Evolutionary conservation across 2,113 vertebrate species (phyloP), one percentile per base, ranked within the genome.

Genomic region (Ardeotis arabs): DNA sequence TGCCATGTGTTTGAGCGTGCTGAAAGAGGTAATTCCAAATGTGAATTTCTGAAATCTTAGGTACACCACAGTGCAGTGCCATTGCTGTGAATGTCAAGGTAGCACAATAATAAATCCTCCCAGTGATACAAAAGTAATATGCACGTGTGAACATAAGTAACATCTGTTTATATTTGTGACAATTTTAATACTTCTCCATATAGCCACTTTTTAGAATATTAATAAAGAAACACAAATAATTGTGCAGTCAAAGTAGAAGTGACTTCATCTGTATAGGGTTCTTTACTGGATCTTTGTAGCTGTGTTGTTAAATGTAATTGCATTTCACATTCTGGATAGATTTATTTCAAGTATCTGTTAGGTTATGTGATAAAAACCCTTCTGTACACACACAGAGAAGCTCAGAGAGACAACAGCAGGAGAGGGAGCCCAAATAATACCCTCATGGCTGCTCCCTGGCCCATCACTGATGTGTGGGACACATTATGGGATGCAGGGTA

Each of bases 81-180:
- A 27, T 41, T 77, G 55, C 50, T 77, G 50, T 55, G 83, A 35
- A 33, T 58, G 9, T 44, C 47, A 59, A 20, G 14, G 39, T 28
- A 67, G 31, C 27, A 31, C 11, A 52, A 31, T 47, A 31, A 58
- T 29, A 63, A 68, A 87, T 5, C 4, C 16, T 72, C 12, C 11
- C 16, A 37, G 35, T 53, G 69, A 33, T 28, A 69, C 14, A 79
- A 64, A 19, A 27, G 21, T 41, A 84, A 15, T 2, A 21, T 16
- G 9, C 6, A 39, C 0, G 0, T 23, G 11, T 76, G 55, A 73
- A 10, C 35, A 22, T 41, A n/a, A 6, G 11, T 24, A 78, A 12
- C n/a, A 33, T 62, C 20, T 33, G 2, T 62, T 88, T 56, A 21
- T 50, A 50, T 59, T 63, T 93, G 14, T 18, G 33, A 59, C 10